Conservation (phyloP, 2,888 invertebrate genomes). For the Nemotelus nigrinus region DNA sequence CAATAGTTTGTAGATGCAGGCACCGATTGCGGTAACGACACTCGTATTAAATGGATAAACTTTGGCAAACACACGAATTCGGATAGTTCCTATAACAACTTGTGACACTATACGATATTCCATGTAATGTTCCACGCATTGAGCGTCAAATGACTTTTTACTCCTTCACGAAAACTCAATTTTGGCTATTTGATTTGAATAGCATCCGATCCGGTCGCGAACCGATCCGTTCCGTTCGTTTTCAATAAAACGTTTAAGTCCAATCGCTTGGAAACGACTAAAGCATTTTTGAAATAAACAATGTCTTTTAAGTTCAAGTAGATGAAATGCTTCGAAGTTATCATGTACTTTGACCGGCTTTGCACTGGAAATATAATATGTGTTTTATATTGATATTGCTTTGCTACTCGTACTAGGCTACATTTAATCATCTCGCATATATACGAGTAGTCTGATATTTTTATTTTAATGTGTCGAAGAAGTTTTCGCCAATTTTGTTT, state of each 20-base stretch:
- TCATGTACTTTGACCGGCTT: conserved; percentile 52
- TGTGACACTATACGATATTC: too few species aligned
- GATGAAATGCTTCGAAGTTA: conserved; percentile 46
- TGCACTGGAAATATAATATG: conserved; percentile 30
- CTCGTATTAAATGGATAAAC: too few species aligned
- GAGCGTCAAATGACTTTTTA: background rate
- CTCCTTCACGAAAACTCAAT: background rate
- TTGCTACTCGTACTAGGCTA: background rate
- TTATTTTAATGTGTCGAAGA: conserved; percentile 30
- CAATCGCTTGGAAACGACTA: conserved; percentile 47
- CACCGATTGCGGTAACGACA: too few species aligned
- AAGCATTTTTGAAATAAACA: conserved; percentile 49
- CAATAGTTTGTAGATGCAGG: too few species aligned
- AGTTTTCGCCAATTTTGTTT: conserved; percentile 37
- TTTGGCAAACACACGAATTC: too few species aligned
- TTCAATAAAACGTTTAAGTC: conserved; percentile 35
- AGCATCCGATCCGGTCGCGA: background rate
- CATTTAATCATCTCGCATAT: conserved; percentile 30
- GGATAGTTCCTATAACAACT: too few species aligned
- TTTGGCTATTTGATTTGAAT: too few species aligned
- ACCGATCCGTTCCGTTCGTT: conserved; percentile 3
- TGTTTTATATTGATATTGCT: conserved; percentile 7
- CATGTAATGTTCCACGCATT: background rate
- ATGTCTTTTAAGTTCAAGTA: conserved; percentile 51
- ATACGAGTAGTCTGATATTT: conserved; percentile 4